phyloP scores from a whole-genome alignment of 2,113 vertebrate species.

The Elgaria multicarinata region DNA sequence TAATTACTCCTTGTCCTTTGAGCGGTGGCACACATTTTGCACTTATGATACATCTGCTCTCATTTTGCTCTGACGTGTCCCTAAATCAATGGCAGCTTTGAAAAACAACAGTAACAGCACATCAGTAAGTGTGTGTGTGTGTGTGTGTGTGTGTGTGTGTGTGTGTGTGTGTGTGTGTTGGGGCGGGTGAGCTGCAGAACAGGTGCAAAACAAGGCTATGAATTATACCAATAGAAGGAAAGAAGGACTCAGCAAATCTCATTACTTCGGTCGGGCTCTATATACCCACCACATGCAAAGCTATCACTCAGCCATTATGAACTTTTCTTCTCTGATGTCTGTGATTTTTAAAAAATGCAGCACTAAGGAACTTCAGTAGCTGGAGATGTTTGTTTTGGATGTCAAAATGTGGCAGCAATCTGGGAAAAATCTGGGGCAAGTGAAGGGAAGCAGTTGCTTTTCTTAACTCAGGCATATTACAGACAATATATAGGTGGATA shows the following conservation, averaged over 20 bases:
- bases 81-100: constrained; percentile 20
- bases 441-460: not conserved
- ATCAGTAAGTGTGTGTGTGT: no score
- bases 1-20: constrained; percentile 37
- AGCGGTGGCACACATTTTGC: constrained; percentile 51
- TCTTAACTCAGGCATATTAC: not conserved
- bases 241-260: constrained; percentile 50
- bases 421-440: not conserved
- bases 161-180: no score
- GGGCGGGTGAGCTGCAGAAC: constrained; percentile 36
- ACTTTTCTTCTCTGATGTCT: constrained; percentile 29
- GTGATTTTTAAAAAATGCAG: not conserved
- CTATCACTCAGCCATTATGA: constrained; percentile 35
- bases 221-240: constrained; percentile 39
- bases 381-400: constrained; percentile 2
- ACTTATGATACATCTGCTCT: constrained; percentile 56
- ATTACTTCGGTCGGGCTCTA: constrained; percentile 44
- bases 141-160: no score
- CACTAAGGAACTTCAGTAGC: not conserved
- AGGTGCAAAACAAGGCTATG: constrained; percentile 56
- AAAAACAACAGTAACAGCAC: constrained; percentile 27
- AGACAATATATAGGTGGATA: not conserved
- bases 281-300: constrained; percentile 34
- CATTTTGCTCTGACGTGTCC: constrained; percentile 45
- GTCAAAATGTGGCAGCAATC: not conserved